phyloP scores from a whole-genome alignment of 2,113 vertebrate species.

The Gymnarchus niloticus region DNA sequence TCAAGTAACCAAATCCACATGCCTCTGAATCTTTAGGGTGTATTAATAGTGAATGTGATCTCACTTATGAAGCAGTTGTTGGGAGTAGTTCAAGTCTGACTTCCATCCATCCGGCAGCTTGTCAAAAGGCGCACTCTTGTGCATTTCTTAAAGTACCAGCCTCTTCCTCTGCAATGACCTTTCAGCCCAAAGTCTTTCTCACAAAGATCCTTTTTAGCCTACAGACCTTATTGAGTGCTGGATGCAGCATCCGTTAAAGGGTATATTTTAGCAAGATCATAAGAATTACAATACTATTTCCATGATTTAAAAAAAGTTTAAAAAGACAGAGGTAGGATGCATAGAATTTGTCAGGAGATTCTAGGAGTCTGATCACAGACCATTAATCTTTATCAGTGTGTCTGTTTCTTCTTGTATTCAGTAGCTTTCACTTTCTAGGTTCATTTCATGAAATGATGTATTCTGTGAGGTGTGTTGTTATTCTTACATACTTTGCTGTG shows the following conservation, averaged over 20 bases:
- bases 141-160: neutral
- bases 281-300: neutral
- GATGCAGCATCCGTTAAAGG: neutral
- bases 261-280: neutral
- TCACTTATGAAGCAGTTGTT: slow-evolving; percentile 27
- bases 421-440: neutral
- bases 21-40: slow-evolving; percentile 36
- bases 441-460: neutral
- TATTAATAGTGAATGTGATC: slow-evolving; percentile 29
- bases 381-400: neutral
- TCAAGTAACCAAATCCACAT: slow-evolving; percentile 58
- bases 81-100: neutral
- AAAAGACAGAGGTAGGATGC: neutral
- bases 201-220: neutral
- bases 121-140: neutral
- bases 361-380: neutral
- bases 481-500: neutral
- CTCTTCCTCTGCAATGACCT: neutral
- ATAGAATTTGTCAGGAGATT: neutral
- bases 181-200: neutral
- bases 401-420: neutral
- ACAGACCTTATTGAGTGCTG: neutral
- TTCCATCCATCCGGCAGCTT: slow-evolving; percentile 6
- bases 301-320: neutral
- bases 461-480: neutral